Conservation (phyloP, 2,888 invertebrate genomes). For the Drosophila neotestacea region DNA sequence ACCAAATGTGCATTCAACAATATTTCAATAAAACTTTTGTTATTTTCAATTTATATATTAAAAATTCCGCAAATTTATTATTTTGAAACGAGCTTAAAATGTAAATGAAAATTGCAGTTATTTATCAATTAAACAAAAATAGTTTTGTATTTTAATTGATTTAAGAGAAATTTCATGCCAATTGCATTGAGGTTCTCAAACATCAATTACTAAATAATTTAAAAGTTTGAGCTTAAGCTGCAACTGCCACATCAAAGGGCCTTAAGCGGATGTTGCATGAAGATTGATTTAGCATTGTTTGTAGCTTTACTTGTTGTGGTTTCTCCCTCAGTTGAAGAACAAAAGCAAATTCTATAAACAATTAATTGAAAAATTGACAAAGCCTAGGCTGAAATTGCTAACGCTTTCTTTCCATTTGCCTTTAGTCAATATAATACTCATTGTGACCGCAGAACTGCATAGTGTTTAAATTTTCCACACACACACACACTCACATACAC, state of each 20-base stretch:
- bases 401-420: neutral
- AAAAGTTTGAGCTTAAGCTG: conserved; percentile 4
- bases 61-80: neutral
- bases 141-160: conserved; percentile 24
- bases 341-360: conserved; percentile 46
- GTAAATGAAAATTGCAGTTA: conserved; percentile 10
- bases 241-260: neutral
- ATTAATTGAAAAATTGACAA: conserved; percentile 59
- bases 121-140: conserved; percentile 28
- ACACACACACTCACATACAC: neutral
- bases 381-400: conserved; percentile 17
- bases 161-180: conserved; percentile 24
- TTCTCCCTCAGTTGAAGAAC: conserved; percentile 25
- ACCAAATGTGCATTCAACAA: neutral
- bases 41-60: neutral
- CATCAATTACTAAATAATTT: conserved; percentile 20
- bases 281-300: neutral
- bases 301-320: neutral
- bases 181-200: conserved; percentile 34
- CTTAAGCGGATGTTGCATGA: neutral
- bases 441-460: conserved; percentile 33
- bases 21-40: conserved; percentile 1
- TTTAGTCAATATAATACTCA: conserved; percentile 9
- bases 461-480: conserved; percentile 22
- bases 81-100: neutral